These are phyloP conservation scores for Thinocorus orbignyianus DNA, from an alignment of 2,113 vertebrate species.

Conservation along the genomic window DNA sequence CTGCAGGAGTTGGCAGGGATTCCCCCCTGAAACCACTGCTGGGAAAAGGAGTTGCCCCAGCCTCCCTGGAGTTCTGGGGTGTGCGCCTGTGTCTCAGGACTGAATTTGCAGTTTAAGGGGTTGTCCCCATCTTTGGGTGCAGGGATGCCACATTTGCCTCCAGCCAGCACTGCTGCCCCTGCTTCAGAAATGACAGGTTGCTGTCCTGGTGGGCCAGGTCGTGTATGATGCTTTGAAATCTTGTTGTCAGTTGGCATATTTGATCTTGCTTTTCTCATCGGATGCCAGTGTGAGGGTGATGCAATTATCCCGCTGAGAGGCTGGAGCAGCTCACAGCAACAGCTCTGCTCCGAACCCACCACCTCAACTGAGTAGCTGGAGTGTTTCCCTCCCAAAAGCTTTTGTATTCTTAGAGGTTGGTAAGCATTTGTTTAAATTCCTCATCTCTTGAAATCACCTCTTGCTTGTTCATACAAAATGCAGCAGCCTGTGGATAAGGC, in stretches of 20 bases:
- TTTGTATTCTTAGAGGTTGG: background rate
- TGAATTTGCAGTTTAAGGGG: fast-evolving
- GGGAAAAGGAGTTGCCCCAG: background rate
- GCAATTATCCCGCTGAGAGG: background rate
- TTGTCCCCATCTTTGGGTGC: background rate
- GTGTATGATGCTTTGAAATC: background rate
- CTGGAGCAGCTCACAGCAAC: background rate
- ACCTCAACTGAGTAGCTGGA: fast-evolving
- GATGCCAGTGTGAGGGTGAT: fast-evolving
- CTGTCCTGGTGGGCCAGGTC: background rate
- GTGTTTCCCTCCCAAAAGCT: background rate
- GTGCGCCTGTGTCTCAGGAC: background rate
- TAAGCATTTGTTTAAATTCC: background rate
- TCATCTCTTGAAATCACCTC: background rate
- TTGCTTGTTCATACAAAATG: fast-evolving
- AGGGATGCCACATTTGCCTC: background rate
- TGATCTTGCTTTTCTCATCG: fast-evolving
- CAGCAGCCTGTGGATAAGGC: background rate
- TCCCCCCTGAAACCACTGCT: fast-evolving
- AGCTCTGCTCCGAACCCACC: background rate
- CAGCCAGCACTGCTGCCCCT: background rate
- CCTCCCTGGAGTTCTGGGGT: background rate
- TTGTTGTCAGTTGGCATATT: background rate
- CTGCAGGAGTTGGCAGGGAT: background rate
- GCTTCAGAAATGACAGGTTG: background rate